Conservation (phyloP, 2,113 vertebrate species). For the Mola mola region DNA sequence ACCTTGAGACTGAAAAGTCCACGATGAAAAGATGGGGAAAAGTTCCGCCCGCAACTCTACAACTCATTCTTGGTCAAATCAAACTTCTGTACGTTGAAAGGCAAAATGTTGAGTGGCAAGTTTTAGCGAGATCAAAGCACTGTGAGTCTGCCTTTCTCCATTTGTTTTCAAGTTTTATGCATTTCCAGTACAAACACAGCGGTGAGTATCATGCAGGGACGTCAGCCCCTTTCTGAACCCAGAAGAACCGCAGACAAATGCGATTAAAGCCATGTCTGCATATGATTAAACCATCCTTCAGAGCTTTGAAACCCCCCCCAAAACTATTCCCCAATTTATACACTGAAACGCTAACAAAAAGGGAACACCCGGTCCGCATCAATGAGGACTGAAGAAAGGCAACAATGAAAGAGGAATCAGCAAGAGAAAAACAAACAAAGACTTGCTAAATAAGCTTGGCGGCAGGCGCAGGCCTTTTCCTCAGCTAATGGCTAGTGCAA, state of each 20-base stretch:
- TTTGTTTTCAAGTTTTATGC: constrained; percentile 66
- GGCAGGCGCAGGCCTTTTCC: constrained; percentile 62
- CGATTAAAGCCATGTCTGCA: constrained; percentile 68
- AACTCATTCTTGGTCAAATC: constrained; percentile 20
- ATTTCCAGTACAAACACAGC: constrained; percentile 50
- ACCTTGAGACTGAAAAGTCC: constrained; percentile 15
- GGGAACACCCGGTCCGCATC: constrained; percentile 27
- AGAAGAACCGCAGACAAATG: constrained; percentile 60
- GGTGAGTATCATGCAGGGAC: constrained; percentile 47
- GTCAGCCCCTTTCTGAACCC: constrained; percentile 66
- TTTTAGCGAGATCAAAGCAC: constrained; percentile 59
- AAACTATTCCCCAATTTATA: constrained; percentile 32
- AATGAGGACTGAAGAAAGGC: constrained; percentile 43
- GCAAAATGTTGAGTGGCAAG: constrained; percentile 42
- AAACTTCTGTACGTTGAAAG: constrained; percentile 37
- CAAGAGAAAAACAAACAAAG: constrained; percentile 67
- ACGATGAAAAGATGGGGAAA: constrained; percentile 21
- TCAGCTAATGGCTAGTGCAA: constrained; percentile 71
- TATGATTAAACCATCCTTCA: constrained; percentile 58
- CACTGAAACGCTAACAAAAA: constrained; percentile 25
- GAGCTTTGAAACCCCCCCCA: constrained; percentile 42
- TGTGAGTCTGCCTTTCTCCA: constrained; percentile 16
- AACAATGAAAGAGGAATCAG: constrained; percentile 58
- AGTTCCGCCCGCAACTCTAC: no score
- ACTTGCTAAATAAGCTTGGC: constrained; percentile 61